Conservation (phyloP, 2,113 vertebrate genomes). For the Illadopsis cleaveri region DNA sequence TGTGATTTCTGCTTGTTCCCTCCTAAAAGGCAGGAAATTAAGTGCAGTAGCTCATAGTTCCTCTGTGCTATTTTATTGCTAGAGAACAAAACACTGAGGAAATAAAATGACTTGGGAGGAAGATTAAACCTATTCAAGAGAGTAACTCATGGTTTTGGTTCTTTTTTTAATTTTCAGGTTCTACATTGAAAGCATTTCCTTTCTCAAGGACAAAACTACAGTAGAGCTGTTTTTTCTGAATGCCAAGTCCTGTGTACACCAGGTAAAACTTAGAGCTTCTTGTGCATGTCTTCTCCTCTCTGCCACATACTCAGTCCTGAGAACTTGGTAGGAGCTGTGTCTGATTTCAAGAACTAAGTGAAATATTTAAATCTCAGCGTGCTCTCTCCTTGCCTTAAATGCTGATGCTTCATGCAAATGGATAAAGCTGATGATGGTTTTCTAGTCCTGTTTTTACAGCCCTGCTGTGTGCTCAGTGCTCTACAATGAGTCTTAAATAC, state of each 20-base stretch:
- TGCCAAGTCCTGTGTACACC: slow-evolving; percentile 91
- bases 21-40: slow-evolving; percentile 18
- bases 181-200: slow-evolving; percentile 95
- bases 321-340: neutral
- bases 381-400: neutral
- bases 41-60: neutral
- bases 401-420: neutral
- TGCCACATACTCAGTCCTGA: neutral
- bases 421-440: neutral
- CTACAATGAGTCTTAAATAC: neutral
- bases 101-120: neutral
- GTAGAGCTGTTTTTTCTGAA: slow-evolving; percentile 97
- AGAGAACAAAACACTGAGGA: neutral
- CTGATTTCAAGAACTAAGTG: neutral
- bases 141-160: neutral
- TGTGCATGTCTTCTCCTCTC: neutral
- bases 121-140: neutral
- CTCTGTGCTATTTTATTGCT: neutral
- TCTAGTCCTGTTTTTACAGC: neutral
- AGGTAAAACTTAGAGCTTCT: slow-evolving; percentile 76
- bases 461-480: neutral
- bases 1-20: neutral
- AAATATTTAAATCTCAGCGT: neutral
- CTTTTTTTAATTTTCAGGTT: slow-evolving; percentile 79
- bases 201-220: slow-evolving; percentile 91